A percentile compares a stretch with the other conserved stretches of the same genome.
Conservation (phyloP, 2,113 vertebrate species). For the Phylloscopus whistleri region DNA sequence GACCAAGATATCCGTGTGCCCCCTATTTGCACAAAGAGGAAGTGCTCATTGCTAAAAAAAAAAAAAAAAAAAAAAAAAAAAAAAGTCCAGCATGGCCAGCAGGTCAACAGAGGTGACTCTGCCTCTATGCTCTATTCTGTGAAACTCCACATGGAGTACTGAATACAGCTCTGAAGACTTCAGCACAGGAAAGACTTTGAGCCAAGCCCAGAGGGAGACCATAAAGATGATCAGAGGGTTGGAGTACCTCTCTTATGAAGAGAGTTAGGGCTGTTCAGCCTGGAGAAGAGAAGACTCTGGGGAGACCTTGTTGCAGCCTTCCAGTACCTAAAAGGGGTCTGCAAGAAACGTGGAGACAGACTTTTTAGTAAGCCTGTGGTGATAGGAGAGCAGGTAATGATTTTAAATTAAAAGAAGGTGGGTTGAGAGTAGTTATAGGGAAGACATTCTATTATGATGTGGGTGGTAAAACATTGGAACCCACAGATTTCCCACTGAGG, state of each 20-base stretch:
- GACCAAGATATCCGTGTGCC: accelerated
- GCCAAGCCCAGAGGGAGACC: background rate
- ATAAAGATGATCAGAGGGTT: background rate
- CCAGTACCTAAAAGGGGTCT: background rate
- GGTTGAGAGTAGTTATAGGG: background rate
- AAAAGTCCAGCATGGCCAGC: background rate
- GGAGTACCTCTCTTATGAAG: background rate
- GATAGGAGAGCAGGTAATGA: background rate
- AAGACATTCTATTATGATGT: background rate
- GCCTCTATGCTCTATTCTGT: background rate
- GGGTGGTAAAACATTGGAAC: background rate
- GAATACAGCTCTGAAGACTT: background rate
- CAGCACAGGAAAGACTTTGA: background rate
- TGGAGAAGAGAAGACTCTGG: background rate
- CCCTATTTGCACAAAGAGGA: background rate
- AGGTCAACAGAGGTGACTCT: background rate
- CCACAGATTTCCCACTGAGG: background rate
- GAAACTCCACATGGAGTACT: background rate
- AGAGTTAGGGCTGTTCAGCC: background rate
- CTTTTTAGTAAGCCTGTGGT: background rate
- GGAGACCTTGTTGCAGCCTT: background rate
- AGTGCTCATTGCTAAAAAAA: background rate
- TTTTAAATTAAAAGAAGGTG: background rate
- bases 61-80: background rate
- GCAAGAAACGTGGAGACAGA: background rate